These are phyloP conservation scores for Spermophilus dauricus DNA, from an alignment of 2,113 vertebrate genomes.

Conservation along the genomic window DNA sequence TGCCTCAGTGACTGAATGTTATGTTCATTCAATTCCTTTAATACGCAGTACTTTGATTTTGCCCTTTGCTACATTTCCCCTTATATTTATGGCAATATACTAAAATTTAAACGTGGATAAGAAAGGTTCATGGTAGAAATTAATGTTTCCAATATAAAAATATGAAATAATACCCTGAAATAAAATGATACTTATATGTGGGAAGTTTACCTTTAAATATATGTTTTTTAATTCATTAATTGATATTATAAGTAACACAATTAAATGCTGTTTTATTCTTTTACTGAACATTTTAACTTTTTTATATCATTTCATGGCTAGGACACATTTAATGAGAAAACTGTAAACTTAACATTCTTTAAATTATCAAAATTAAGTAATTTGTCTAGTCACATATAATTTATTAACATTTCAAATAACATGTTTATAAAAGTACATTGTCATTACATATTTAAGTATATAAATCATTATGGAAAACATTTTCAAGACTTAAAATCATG, in stretches of 20 bases:
- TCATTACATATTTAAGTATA: not conserved
- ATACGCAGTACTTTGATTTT: not conserved
- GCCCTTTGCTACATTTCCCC: not conserved
- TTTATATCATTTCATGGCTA: not conserved
- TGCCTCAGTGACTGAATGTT: not conserved
- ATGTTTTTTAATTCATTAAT: not conserved
- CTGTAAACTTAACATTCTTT: not conserved
- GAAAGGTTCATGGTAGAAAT: not conserved
- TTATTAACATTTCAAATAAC: not conserved
- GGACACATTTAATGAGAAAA: not conserved
- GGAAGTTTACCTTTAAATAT: not conserved
- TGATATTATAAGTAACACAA: not conserved
- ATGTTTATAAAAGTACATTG: not conserved
- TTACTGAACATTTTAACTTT: not conserved
- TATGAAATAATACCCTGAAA: not conserved
- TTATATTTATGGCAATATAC: not conserved
- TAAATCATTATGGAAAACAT: not conserved
- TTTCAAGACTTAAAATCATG: not conserved
- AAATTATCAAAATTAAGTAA: slow-evolving; percentile 11
- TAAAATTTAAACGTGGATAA: not conserved
- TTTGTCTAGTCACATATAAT: not conserved
- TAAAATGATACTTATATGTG: not conserved
- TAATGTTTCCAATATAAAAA: not conserved
- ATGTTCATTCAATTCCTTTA: not conserved
- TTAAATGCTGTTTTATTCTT: not conserved